phyloP scores from a whole-genome alignment of 2,113 vertebrate genomes.

The Erythrolamprus reginae region DNA sequence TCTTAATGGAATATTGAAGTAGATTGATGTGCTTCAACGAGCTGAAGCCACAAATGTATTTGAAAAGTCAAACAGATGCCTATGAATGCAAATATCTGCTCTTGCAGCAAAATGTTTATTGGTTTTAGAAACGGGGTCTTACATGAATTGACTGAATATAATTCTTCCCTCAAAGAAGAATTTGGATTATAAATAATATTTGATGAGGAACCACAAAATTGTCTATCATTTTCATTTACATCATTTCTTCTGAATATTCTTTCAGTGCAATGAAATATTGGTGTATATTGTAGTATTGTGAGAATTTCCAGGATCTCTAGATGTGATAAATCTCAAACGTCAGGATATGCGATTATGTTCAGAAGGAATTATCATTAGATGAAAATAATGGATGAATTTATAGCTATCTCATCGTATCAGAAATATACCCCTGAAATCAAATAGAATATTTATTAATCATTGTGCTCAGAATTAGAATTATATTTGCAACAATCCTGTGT shows the following conservation, averaged over 20 bases:
- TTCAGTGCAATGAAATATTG: not conserved
- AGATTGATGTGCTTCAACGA: not conserved
- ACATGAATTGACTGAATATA: not conserved
- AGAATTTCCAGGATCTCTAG: not conserved
- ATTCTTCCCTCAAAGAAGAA: not conserved
- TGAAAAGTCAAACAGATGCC: not conserved
- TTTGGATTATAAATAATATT: not conserved
- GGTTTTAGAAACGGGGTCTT: not conserved
- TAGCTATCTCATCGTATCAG: not conserved
- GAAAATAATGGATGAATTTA: not conserved
- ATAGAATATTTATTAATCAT: not conserved
- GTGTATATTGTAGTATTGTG: not conserved
- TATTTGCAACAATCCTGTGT: not conserved
- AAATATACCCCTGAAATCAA: not conserved
- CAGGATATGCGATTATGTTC: not conserved
- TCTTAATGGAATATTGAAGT: not conserved
- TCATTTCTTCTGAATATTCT: not conserved
- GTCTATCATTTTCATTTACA: not conserved
- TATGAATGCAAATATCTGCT: constrained; percentile 27
- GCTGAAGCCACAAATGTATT: not conserved
- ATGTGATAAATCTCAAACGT: not conserved
- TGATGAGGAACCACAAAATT: not conserved
- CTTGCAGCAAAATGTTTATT: constrained; percentile 3
- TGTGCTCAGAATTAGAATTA: not conserved
- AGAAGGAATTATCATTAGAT: not conserved